Evolutionary conservation across 2,888 invertebrate genomes (phyloP).

Genomic region (Lutraria lutraria): DNA sequence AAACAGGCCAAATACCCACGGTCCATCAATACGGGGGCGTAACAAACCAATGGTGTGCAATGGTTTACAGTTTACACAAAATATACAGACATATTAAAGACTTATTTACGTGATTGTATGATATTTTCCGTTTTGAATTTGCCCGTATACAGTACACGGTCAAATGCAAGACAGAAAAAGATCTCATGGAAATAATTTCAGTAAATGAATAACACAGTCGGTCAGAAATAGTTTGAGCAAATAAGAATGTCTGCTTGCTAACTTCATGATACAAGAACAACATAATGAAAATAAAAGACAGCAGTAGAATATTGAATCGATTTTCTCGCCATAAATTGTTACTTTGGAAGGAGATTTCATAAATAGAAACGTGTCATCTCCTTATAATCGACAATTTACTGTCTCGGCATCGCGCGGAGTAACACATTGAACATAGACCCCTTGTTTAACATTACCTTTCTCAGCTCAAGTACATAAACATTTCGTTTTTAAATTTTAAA

Average conservation of each 20-base stretch:
- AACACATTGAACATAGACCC: not conserved
- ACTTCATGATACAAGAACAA: not conserved
- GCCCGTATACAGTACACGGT: too few relatives aligned
- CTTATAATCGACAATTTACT: constrained; percentile 24
- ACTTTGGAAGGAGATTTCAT: constrained; percentile 29
- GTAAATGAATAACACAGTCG: not conserved
- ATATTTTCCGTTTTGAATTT: too few relatives aligned
- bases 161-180: too few relatives aligned
- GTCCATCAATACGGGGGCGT: too few relatives aligned
- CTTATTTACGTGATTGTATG: too few relatives aligned
- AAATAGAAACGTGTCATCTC: constrained; percentile 27
- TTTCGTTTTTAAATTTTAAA: not conserved
- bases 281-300: constrained; percentile 7
- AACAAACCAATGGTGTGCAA: too few relatives aligned
- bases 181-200: not conserved
- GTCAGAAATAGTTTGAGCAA: not conserved
- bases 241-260: not conserved
- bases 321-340: constrained; percentile 34
- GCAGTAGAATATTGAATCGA: constrained; percentile 29
- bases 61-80: too few relatives aligned
- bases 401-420: constrained; percentile 16
- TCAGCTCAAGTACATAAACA: not conserved
- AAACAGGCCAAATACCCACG: too few relatives aligned
- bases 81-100: too few relatives aligned
- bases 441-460: not conserved